Evolutionary conservation across 2,113 vertebrate species (phyloP).

Genomic region (Pedionomus torquatus): DNA sequence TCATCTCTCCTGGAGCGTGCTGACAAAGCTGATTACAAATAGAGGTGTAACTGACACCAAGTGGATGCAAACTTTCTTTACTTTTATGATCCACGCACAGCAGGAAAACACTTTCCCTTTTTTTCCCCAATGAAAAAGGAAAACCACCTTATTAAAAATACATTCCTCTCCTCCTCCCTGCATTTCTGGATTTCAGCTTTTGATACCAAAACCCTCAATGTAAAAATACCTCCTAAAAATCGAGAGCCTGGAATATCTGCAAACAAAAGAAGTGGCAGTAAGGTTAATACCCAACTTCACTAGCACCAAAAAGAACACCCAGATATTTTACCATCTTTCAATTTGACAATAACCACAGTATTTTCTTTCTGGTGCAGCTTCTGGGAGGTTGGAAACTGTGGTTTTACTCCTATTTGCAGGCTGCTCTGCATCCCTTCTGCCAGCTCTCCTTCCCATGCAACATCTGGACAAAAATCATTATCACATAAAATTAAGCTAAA

Average conservation of each 20-base stretch:
- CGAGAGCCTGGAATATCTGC: neutral
- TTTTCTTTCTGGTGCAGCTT: neutral
- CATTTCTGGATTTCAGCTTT: neutral
- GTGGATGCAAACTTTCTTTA: neutral
- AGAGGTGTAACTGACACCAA: neutral
- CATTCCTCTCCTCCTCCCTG: neutral
- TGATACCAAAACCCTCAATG: neutral
- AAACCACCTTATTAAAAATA: neutral
- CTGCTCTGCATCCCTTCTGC: neutral
- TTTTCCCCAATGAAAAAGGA: neutral
- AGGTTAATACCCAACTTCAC: neutral
- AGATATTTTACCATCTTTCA: neutral
- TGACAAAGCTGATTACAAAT: neutral
- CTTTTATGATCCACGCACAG: neutral
- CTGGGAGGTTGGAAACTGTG: neutral
- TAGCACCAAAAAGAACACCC: neutral
- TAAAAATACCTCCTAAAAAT: neutral
- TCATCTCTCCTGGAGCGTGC: neutral
- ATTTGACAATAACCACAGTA: neutral
- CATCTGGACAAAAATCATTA: neutral
- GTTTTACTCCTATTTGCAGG: neutral
- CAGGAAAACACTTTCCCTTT: neutral
- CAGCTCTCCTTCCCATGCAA: neutral
- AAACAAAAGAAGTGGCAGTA: neutral
- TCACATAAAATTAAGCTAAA: neutral